A percentile compares a stretch with the other conserved stretches of the same genome.
phyloP scores from a whole-genome alignment of 2,113 vertebrate genomes.

The Archilochus colubris region DNA sequence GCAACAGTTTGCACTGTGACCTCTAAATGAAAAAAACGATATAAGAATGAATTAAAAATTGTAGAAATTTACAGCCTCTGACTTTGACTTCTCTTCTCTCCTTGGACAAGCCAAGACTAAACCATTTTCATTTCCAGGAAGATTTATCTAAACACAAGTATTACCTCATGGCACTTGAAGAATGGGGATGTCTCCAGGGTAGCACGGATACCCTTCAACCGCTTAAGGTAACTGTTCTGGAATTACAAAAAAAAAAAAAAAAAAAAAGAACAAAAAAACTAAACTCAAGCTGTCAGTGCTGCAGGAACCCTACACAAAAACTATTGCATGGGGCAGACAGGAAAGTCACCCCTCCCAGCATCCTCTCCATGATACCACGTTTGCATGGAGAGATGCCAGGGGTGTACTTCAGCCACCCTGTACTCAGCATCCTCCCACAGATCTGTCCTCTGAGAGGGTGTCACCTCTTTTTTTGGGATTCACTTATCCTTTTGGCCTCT shows the following conservation, averaged over 20 bases:
- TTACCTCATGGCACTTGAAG: slow-evolving; percentile 96
- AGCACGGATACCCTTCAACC: slow-evolving; percentile 86
- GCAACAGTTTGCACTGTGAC: too few species aligned
- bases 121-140: background rate
- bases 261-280: background rate
- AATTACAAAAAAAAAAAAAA: background rate
- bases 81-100: background rate
- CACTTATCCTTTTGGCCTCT: background rate
- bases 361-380: background rate
- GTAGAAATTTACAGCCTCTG: background rate
- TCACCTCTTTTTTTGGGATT: background rate
- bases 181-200: slow-evolving; percentile 90
- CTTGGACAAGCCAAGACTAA: background rate
- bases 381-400: background rate
- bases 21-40: background rate
- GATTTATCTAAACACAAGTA: background rate
- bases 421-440: background rate
- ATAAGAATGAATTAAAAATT: background rate
- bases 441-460: background rate
- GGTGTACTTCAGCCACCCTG: background rate
- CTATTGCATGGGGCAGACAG: background rate
- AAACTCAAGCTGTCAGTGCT: background rate
- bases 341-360: background rate
- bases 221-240: slow-evolving; percentile 86
- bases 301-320: background rate